Percentiles rank a stretch among this genome's conserved stretches.
These are phyloP conservation scores for Himalopsyche kuldschensis DNA, from an alignment of 2,888 invertebrate species.

Conservation along the genomic window DNA sequence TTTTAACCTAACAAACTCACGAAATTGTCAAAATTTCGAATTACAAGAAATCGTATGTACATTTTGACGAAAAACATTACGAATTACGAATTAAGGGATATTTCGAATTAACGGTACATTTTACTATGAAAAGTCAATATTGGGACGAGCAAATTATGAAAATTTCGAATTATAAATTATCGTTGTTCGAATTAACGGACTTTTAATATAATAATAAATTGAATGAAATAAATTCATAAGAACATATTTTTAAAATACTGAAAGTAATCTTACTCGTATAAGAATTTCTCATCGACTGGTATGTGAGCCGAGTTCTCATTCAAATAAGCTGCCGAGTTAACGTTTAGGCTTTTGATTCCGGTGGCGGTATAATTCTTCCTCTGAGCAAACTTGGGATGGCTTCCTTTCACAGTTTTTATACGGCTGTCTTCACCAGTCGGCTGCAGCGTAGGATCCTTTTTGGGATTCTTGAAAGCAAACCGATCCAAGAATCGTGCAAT, in stretches of 20 bases:
- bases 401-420: constrained; percentile 56
- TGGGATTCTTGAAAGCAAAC: constrained; percentile 94
- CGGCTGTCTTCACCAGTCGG: constrained; percentile 36
- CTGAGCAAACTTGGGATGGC: constrained; percentile 66
- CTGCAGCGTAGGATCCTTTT: constrained; percentile 54
- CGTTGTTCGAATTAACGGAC: too few species aligned
- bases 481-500: constrained; percentile 90
- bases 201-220: too few species aligned
- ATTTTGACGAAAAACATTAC: too few species aligned
- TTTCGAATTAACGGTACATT: too few species aligned
- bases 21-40: too few species aligned
- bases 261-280: constrained; percentile 67
- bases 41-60: too few species aligned
- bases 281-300: constrained; percentile 88
- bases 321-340: constrained; percentile 72
- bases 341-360: constrained; percentile 71
- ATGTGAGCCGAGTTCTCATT: constrained; percentile 70
- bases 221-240: not conserved
- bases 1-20: too few species aligned
- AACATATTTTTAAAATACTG: constrained; percentile 5
- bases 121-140: too few species aligned
- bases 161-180: too few species aligned
- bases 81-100: too few species aligned
- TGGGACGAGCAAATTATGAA: too few species aligned
- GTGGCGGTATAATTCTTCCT: constrained; percentile 70